A percentile compares a stretch with the other conserved stretches of the same genome.
Conservation (phyloP, 2,113 vertebrate species). For the Actenoides hombroni region DNA sequence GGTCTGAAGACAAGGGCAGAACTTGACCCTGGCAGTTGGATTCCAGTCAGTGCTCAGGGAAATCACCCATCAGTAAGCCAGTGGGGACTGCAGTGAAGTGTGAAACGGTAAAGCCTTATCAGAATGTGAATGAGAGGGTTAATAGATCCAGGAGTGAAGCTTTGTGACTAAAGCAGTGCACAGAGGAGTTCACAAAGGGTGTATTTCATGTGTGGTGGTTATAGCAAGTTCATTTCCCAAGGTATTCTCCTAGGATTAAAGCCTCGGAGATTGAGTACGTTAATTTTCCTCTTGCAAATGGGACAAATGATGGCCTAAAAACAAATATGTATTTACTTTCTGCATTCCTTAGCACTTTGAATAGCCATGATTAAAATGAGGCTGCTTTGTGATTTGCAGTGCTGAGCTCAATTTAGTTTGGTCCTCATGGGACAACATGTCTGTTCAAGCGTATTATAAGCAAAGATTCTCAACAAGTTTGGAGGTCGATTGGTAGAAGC, state of each 20-base stretch:
- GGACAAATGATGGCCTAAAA: background rate
- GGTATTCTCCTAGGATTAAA: background rate
- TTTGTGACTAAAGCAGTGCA: background rate
- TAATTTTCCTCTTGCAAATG: slow-evolving; percentile 20
- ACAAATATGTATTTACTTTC: slow-evolving; percentile 45
- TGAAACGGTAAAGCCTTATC: background rate
- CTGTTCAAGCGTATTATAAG: slow-evolving; percentile 25
- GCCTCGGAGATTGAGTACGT: background rate
- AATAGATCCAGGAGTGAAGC: background rate
- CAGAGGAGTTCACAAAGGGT: background rate
- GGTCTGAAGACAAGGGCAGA: background rate
- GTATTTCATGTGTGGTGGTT: background rate
- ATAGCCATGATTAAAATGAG: slow-evolving; percentile 35
- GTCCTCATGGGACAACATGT: slow-evolving; percentile 12
- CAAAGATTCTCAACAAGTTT: slow-evolving; percentile 9
- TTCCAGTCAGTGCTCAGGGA: background rate
- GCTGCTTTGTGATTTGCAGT: slow-evolving; percentile 30
- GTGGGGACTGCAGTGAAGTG: background rate
- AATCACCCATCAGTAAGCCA: background rate
- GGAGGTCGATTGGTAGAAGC: background rate
- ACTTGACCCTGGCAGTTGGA: background rate
- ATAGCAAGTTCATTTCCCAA: background rate
- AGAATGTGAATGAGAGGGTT: background rate
- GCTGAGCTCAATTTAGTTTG: slow-evolving; percentile 9
- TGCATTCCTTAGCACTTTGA: slow-evolving; percentile 43